Evolutionary conservation across 2,888 invertebrate species (phyloP), one percentile per base, ranked within the genome.

Genomic region (Limnephilus rhombicus): DNA sequence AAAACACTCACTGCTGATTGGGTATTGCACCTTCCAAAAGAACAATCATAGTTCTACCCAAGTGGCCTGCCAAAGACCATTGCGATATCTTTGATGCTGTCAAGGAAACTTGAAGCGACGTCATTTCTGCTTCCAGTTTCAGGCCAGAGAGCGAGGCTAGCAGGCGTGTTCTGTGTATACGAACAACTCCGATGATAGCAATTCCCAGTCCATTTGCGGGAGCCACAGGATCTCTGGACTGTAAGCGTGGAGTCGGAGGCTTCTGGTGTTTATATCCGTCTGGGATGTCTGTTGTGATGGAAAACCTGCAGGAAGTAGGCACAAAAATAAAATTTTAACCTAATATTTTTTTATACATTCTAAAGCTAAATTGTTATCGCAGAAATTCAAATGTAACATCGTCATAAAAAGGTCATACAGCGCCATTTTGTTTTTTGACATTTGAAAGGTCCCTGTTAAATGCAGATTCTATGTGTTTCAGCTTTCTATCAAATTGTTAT

Each of bases 101-200:
- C 80, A 98, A 96, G 94, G 98, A 98, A n/a, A 98, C 98, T 95
- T 99, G 98, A 15, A 99, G 96, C 92, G 98, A 98, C 29, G 98
- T 98, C 91, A 99, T 98, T 96, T 99, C 99, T 0, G 99, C 99
- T 95, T 99, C 99, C 93, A 99, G 96, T 95, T 99, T 99, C 89
- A 99, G 96, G 0, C 99, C 99, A 94, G 99, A 99, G 1, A 99
- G 96, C 0, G 99, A 98, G 0, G 99, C 99, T 93, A 99, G 96
- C 13, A 99, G 95, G 12, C 98, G 97, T 0, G 98, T 98, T 93
- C 98, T 97, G 94, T 98, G 98, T 94, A 99, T 98, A 94, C 98
- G 97, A 3, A 97, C 98, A 1, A 98, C 98, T 0, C 99, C 99
- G 94, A 99, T 98, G 37, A 99, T 98, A 49, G 98, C 97, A 92